Evolutionary conservation across 2,888 invertebrate species (phyloP), one percentile per base, ranked within the genome.

Genomic region (Cyclophora albipunctata): DNA sequence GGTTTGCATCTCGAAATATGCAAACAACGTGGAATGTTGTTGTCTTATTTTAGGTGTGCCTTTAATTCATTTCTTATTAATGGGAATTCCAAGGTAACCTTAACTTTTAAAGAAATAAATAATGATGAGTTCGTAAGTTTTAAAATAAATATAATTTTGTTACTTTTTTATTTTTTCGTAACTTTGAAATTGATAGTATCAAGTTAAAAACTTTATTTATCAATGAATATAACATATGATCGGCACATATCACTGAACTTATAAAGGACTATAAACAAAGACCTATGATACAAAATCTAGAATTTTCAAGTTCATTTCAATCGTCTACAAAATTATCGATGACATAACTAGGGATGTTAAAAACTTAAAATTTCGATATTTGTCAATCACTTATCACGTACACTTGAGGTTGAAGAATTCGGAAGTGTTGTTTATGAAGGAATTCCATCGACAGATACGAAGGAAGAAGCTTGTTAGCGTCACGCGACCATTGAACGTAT

Each of bases 401-500:
- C 43, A 43, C 20, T 47, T 53, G 45, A 40, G 48, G 45, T 34
- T 6, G 49, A 48, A 50, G 55, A 59, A 60, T 64, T 53, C 58
- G 61, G 61, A 64, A 62, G 58, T 59, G 56, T 49, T 53, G 52
- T 59, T 59, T 54, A 50, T 47, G 48, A 49, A 52, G 52, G 50
- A 55, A 57, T 54, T 37, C 42, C 49, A 57, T 60, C 58, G 57
- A 60, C 50, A 56, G 43, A 40, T 46, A 37, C 45, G 47, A 54
- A 58, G 63, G 64, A 63, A 64, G 59, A 51, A 50, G 43, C 60
- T 63, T 55, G 63, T 64, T 64, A 64, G 58, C 57, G 52, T 47
- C 52, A 46, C 54, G 52, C 56, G 42, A 53, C 52, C 49, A 53
- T 58, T 59, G 20, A 20, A 20, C 20, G 20, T 20, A 20, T 2